Evolutionary conservation across 2,888 invertebrate genomes (phyloP).

Genomic region (Barypeithes pellucidus): DNA sequence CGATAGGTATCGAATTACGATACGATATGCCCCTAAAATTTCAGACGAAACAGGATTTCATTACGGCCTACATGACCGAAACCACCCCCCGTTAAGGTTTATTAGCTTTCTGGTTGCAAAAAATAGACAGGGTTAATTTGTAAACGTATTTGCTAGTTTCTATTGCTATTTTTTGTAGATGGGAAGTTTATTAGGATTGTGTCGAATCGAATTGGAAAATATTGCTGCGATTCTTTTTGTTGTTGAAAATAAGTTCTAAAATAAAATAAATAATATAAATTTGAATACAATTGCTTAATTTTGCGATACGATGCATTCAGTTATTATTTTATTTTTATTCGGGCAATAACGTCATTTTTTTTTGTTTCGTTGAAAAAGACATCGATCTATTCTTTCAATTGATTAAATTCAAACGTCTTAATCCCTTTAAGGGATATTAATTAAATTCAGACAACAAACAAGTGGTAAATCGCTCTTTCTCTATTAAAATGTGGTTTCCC

Average conservation of each 20-base stretch:
- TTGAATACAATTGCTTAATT: too few species aligned
- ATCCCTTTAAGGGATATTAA: too few species aligned
- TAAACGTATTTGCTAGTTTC: slow-evolving; percentile 27
- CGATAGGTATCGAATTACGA: slow-evolving; percentile 49
- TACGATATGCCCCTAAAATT: slow-evolving; percentile 47
- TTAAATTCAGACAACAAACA: too few species aligned
- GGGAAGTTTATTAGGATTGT: slow-evolving; percentile 3
- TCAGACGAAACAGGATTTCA: slow-evolving; percentile 39
- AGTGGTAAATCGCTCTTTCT: neutral
- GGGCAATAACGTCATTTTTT: too few species aligned
- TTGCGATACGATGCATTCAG: too few species aligned
- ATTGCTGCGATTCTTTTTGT: neutral
- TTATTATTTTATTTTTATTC: too few species aligned
- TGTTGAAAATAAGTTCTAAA: too few species aligned
- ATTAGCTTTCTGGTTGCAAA: slow-evolving; percentile 34
- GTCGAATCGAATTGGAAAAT: neutral
- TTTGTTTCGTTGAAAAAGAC: too few species aligned
- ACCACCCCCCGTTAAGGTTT: slow-evolving; percentile 34
- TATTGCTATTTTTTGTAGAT: slow-evolving; percentile 13
- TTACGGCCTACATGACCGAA: slow-evolving; percentile 38
- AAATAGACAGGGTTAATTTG: slow-evolving; percentile 40
- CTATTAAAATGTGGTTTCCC: neutral
- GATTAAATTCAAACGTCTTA: too few species aligned
- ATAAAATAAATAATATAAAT: too few species aligned
- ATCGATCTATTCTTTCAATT: too few species aligned